Percentiles rank a stretch among this genome's conserved stretches.
These are phyloP conservation scores for Stratiomys singularior DNA, from an alignment of 2,888 invertebrate species.

Conservation along the genomic window DNA sequence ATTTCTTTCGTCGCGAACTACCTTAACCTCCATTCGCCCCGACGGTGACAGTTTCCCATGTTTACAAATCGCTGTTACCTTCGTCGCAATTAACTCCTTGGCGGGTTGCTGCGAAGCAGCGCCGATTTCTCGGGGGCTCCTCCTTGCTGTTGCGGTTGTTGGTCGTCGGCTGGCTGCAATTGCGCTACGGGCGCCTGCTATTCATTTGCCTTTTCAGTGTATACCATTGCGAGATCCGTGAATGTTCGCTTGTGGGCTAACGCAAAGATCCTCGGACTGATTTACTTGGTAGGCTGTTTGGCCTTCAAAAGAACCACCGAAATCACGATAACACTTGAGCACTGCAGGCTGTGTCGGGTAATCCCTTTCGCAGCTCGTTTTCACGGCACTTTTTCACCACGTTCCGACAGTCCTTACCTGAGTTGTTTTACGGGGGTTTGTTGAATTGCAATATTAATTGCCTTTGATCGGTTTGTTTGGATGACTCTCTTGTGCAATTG, in stretches of 20 bases:
- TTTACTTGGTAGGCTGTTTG: no score
- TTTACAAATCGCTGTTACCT: no score
- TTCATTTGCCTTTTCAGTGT: constrained; percentile 89
- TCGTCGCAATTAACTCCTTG: constrained; percentile 92
- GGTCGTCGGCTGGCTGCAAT: constrained; percentile 67
- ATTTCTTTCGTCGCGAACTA: no score
- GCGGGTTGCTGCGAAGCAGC: constrained; percentile 62
- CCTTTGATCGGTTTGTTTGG: constrained; percentile 58
- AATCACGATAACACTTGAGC: constrained; percentile 38
- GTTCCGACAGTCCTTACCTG: no score
- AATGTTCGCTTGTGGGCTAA: no score
- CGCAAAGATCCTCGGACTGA: no score
- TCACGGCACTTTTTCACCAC: no score
- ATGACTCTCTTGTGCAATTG: constrained; percentile 15
- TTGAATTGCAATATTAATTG: constrained; percentile 53
- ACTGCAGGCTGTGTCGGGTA: constrained; percentile 53
- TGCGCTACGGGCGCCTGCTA: constrained; percentile 60
- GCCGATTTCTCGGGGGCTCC: constrained; percentile 56
- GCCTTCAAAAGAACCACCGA: background rate
- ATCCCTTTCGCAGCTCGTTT: constrained; percentile 52
- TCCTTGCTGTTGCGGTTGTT: constrained; percentile 62
- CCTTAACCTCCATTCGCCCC: no score
- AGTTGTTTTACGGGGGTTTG: background rate
- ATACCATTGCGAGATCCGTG: constrained; percentile 82
- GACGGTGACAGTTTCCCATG: no score